phyloP scores from a whole-genome alignment of 2,797 vertebrate genomes.

The Etheostoma perlongum region DNA sequence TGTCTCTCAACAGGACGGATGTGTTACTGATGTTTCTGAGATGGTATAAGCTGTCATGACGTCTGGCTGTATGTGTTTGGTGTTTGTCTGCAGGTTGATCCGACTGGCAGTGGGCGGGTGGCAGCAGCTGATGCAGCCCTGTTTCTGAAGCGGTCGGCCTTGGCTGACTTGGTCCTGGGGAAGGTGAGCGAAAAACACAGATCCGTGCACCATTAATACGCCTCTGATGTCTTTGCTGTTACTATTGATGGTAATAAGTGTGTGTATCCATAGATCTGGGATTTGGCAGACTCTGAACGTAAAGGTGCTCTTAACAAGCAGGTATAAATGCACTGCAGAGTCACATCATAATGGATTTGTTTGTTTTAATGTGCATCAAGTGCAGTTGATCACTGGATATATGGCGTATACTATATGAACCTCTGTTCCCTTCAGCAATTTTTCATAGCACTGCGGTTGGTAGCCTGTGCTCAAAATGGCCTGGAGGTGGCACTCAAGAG shows the following conservation, averaged over 20 bases:
- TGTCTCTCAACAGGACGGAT: conserved; percentile 3
- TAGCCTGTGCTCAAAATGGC: conserved; percentile 99
- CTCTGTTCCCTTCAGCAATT: conserved; percentile 89
- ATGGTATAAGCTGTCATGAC: background rate
- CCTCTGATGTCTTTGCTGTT: background rate
- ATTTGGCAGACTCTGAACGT: conserved; percentile 95
- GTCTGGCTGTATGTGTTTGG: background rate
- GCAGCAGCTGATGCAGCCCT: conserved; percentile 94
- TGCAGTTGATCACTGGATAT: background rate
- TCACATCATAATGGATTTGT: background rate
- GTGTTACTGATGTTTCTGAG: conserved; percentile 9
- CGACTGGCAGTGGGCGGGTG: conserved; percentile 91
- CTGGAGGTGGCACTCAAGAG: conserved; percentile 93
- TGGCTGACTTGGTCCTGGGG: conserved; percentile 95
- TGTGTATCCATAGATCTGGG: conserved; percentile 92
- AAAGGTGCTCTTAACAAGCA: conserved; percentile 97
- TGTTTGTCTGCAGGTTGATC: conserved; percentile 87
- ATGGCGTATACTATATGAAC: background rate
- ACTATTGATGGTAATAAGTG: conserved; percentile 4
- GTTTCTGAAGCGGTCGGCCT: conserved; percentile 96
- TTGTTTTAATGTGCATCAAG: background rate
- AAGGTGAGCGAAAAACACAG: conserved; percentile 85
- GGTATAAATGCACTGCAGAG: conserved; percentile 79
- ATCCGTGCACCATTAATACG: background rate
- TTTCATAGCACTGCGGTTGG: conserved; percentile 94